phyloP scores from a whole-genome alignment of 2,113 vertebrate genomes.

The Siphamia tubifer region DNA sequence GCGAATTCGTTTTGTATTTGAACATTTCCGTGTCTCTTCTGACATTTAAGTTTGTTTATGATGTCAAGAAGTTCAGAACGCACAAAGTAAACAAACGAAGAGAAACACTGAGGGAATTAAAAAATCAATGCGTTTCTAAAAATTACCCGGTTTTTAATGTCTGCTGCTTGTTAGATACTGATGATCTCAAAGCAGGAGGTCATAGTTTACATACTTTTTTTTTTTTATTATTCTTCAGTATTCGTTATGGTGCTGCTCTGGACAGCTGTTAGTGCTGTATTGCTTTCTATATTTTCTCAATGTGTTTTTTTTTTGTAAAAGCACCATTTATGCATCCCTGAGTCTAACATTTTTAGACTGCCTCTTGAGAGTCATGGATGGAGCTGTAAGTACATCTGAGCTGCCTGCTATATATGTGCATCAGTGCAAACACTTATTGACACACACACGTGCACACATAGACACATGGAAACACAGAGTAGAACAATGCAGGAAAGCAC shows the following conservation, averaged over 20 bases:
- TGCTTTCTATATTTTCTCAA: conserved; percentile 16
- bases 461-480: not conserved
- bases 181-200: not conserved
- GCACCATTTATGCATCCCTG: conserved; percentile 25
- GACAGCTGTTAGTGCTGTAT: conserved; percentile 24
- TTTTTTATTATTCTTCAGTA: not conserved
- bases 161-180: not conserved
- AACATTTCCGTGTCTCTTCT: too few species aligned
- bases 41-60: too few species aligned
- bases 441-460: not conserved
- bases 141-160: not conserved
- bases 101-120: not conserved
- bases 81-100: too few species aligned
- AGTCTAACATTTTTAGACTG: conserved; percentile 37
- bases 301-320: conserved; percentile 8
- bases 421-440: not conserved
- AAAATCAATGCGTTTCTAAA: not conserved
- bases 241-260: not conserved
- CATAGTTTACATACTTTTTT: conserved; percentile 2
- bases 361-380: conserved; percentile 47
- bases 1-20: too few species aligned
- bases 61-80: too few species aligned
- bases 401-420: not conserved
- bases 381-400: conserved; percentile 41
- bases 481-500: conserved; percentile 4